Conservation (phyloP, 1,140 invertebrate genomes). For the Gryllus bimaculatus region DNA sequence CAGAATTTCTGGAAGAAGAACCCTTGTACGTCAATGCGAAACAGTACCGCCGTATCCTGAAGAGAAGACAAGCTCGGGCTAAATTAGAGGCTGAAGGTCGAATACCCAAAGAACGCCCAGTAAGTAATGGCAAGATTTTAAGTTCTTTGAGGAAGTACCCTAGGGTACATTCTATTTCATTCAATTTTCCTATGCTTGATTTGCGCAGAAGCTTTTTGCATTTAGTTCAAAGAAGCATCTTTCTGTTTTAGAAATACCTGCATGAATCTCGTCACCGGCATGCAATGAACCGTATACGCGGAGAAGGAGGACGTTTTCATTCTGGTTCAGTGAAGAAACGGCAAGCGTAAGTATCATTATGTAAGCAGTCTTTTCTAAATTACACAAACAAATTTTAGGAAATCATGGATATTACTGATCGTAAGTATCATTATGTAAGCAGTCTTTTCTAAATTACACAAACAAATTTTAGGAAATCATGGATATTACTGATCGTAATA, state of each 20-base stretch:
- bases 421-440: constrained; percentile 29
- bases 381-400: no score
- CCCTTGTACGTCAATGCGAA: constrained; percentile 98
- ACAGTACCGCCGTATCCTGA: constrained; percentile 89
- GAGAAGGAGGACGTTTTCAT: constrained; percentile 93
- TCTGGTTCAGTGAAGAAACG: constrained; percentile 59
- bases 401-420: constrained; percentile 12
- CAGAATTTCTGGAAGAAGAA: constrained; percentile 78
- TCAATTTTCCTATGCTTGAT: no score
- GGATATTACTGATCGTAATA: no score
- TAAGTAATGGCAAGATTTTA: constrained; percentile 34
- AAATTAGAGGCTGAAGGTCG: constrained; percentile 86
- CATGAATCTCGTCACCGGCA: constrained; percentile 96
- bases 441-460: no score
- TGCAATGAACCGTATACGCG: constrained; percentile 93
- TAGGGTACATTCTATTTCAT: no score
- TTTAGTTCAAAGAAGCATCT: not conserved
- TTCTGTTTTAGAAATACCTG: constrained; percentile 83
- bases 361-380: not conserved
- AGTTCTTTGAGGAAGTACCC: no score
- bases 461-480: no score
- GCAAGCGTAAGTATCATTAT: constrained; percentile 32
- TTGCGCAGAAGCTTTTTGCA: no score
- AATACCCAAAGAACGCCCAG: constrained; percentile 91
- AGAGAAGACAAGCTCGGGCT: constrained; percentile 78